These are phyloP conservation scores for Paratrypauchen microcephalus DNA, from an alignment of 2,797 vertebrate genomes.

Conservation along the genomic window DNA sequence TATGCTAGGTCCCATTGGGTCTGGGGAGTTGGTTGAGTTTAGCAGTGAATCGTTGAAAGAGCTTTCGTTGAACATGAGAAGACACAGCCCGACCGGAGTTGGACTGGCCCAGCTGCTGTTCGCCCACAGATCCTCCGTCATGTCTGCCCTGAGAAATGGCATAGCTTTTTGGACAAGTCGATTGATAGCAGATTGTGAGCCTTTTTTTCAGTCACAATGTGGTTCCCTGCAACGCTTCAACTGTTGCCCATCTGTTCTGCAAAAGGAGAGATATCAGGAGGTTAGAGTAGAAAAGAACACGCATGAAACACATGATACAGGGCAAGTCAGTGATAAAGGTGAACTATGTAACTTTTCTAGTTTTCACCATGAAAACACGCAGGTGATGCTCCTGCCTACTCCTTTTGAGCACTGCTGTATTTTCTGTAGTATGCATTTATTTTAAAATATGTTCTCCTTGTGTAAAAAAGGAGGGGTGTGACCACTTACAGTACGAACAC, in stretches of 20 bases:
- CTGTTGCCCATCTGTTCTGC: constrained; percentile 67
- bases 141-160: constrained; percentile 36
- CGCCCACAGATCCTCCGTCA: constrained; percentile 51
- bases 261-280: constrained; percentile 7
- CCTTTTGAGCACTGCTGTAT: no score
- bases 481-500: no score
- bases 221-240: constrained; percentile 54
- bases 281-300: background rate
- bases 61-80: constrained; percentile 65
- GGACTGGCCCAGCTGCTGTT: constrained; percentile 67
- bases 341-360: no score
- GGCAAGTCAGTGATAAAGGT: background rate
- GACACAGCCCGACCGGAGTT: constrained; percentile 22
- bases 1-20: constrained; percentile 52
- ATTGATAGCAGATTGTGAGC: constrained; percentile 35
- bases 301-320: background rate
- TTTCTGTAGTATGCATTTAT: no score
- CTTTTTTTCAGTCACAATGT: background rate
- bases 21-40: constrained; percentile 56
- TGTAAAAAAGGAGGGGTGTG: no score
- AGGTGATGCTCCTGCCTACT: no score
- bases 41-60: constrained; percentile 60
- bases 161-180: constrained; percentile 1
- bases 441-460: no score
- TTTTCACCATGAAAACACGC: no score